A percentile compares a stretch with the other conserved stretches of the same genome.
phyloP scores from a whole-genome alignment of 2,113 vertebrate species.

The Talpa occidentalis region DNA sequence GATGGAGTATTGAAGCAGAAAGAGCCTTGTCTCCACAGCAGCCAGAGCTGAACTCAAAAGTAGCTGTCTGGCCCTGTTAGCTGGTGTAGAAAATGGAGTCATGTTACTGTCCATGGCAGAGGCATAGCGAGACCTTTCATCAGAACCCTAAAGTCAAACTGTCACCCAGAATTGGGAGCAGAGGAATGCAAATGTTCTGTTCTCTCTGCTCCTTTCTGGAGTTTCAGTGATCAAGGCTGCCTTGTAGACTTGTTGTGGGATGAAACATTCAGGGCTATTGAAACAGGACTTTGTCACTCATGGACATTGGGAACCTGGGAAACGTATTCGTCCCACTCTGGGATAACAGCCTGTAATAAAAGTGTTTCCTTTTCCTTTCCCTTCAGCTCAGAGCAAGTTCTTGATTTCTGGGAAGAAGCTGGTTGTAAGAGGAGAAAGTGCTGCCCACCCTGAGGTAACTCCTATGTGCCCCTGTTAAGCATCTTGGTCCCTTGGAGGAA shows the following conservation, averaged over 20 bases:
- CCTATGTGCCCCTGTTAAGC: rapidly evolving
- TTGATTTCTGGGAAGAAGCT: neutral
- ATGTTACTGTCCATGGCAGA: neutral
- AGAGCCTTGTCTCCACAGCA: neutral
- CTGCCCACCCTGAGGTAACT: too few species aligned
- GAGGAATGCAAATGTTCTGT: too few species aligned
- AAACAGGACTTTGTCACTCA: neutral
- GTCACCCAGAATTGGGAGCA: neutral
- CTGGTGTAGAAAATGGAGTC: too few species aligned
- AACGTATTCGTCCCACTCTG: too few species aligned
- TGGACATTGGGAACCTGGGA: neutral
- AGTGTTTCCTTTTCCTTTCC: neutral
- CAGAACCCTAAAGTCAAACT: neutral
- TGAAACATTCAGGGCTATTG: neutral
- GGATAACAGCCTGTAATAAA: neutral
- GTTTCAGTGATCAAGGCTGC: neutral
- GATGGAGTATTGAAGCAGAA: neutral
- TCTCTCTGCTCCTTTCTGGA: neutral
- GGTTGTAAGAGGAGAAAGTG: neutral
- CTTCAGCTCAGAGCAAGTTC: neutral
- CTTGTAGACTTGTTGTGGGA: too few species aligned
- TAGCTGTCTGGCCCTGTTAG: rapidly evolving
- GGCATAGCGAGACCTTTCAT: neutral
- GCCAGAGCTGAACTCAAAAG: neutral
- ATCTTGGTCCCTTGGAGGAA: rapidly evolving